Conservation (phyloP, 2,888 invertebrate species). For the Pseudococcus longispinus region DNA sequence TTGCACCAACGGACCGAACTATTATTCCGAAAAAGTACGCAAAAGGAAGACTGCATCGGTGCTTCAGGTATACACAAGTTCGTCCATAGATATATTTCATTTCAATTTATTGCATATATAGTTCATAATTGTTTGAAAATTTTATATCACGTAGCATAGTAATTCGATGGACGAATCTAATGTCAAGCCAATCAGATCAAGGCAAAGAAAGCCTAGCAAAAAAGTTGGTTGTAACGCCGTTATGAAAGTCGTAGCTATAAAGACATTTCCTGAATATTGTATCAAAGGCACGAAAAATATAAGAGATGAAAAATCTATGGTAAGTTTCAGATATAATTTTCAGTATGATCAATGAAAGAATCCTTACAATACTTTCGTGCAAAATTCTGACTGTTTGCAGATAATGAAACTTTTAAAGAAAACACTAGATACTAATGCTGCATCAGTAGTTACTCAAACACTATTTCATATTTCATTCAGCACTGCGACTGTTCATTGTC, state of each 20-base stretch:
- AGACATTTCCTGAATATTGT: background rate
- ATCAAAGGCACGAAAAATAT: background rate
- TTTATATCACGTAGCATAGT: background rate
- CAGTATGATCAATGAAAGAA: too few relatives aligned
- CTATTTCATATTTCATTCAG: background rate
- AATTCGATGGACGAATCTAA: background rate
- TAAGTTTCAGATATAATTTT: background rate
- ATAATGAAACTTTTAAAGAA: background rate
- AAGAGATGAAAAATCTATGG: background rate
- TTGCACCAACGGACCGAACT: background rate
- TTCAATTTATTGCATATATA: background rate
- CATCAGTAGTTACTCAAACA: background rate
- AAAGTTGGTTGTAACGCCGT: background rate
- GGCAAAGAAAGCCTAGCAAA: background rate
- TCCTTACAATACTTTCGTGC: background rate
- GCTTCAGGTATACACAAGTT: background rate
- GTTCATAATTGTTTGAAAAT: background rate
- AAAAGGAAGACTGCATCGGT: background rate
- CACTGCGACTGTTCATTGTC: background rate
- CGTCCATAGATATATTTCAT: background rate
- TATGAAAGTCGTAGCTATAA: background rate
- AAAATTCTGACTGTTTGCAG: background rate
- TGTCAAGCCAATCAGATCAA: background rate
- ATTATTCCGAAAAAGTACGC: background rate
- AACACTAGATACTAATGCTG: background rate